Evolutionary conservation across 2,797 vertebrate genomes (phyloP), one percentile per base, ranked within the genome.

Genomic region (Sebastes iracundus): DNA sequence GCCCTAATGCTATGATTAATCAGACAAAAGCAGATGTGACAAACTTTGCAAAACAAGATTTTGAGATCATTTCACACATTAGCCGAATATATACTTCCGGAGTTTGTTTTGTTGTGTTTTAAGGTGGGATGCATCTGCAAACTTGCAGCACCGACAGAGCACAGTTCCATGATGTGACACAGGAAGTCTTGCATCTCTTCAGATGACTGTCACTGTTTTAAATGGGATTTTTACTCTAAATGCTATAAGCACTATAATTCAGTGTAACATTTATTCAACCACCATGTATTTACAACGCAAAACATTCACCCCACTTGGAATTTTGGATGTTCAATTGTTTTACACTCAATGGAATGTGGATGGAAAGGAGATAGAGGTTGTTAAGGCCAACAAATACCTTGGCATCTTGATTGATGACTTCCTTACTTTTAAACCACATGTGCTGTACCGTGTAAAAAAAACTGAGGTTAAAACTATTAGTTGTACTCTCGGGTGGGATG

Each of bases 41-140:
- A 52, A 30, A 13, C 11, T 20, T 38, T 63, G 16, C 27, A 28
- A 68, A 62, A 72, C 6, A 33, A n/a, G 3, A 33, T 20, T 74
- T 35, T 52, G n/a, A 10, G 61, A 67, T 66, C 0, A 16, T 20
- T 77, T 63, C 18, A 35, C 25, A 46, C 4, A 56, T 25, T 25
- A 30, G 10, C 20, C 8, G 30, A 38, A 1, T 4, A 22, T 18
- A 18, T 7, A 61, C 5, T 9, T 49, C 46, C 23, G 27, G 20
- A n/a, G 53, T 18, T 5, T 20, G 9, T 52, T 35, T 22, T 38
- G 52, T 23, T 8, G 7, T 55, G 3, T 49, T 60, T 70, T 35
- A 30, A 16, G 9, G 12, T 56, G 4, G 10, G 42, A 13, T 72
- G 77, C 75, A 64, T 38, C 55, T 77, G 77, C 77, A 80, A 72